These are phyloP conservation scores for Aplodontia rufa DNA, from an alignment of 2,113 vertebrate genomes.

Conservation along the genomic window DNA sequence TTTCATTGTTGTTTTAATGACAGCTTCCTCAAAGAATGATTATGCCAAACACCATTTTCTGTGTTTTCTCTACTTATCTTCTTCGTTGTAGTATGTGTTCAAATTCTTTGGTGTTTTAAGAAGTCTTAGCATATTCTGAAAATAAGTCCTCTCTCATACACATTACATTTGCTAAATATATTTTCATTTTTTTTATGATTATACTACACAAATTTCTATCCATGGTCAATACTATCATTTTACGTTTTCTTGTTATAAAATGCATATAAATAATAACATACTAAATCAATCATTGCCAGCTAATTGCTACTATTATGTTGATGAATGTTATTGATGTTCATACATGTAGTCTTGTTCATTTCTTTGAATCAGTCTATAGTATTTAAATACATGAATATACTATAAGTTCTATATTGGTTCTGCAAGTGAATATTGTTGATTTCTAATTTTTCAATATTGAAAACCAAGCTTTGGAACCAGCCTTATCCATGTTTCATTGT, in stretches of 20 bases:
- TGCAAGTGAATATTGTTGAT: background rate
- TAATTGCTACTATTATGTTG: background rate
- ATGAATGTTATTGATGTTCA: background rate
- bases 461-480: background rate
- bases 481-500: background rate
- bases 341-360: background rate
- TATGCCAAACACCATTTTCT: background rate
- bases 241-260: background rate
- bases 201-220: background rate
- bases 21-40: background rate
- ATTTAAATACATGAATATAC: background rate
- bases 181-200: background rate
- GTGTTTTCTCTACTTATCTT: background rate
- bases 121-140: background rate
- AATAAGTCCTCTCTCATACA: background rate
- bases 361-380: background rate
- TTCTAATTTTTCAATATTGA: background rate
- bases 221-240: background rate
- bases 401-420: background rate
- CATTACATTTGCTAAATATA: background rate
- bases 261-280: background rate
- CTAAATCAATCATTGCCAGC: background rate
- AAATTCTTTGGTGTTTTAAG: background rate
- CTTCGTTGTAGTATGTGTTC: background rate
- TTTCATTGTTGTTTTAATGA: background rate